Evolutionary conservation across 2,888 invertebrate species (phyloP).

Genomic region (Pegoplata infirma): DNA sequence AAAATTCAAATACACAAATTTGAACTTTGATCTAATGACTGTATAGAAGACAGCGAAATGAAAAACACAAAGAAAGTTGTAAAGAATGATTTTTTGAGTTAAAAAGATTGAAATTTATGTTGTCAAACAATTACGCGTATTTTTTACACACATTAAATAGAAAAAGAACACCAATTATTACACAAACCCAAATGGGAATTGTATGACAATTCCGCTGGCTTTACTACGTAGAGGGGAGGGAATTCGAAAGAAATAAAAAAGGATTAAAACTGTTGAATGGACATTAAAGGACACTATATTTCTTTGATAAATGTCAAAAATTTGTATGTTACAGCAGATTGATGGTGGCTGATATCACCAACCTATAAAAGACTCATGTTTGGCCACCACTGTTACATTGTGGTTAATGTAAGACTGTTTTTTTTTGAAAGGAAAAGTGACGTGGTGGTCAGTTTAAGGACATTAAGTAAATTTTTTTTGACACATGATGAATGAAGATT

Average conservation of each 20-base stretch:
- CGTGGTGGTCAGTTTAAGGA: conserved; percentile 34
- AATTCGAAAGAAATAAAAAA: conserved; percentile 8
- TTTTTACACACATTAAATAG: conserved; percentile 31
- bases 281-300: conserved; percentile 40
- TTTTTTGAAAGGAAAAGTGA: conserved; percentile 7
- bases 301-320: conserved; percentile 57
- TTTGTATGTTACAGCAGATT: conserved; percentile 57
- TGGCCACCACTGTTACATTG: conserved; percentile 46
- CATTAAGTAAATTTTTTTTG: conserved; percentile 58
- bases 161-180: conserved; percentile 27
- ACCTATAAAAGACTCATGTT: conserved; percentile 18
- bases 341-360: conserved; percentile 44
- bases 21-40: conserved; percentile 57
- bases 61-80: conserved; percentile 32
- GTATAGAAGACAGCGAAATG: conserved; percentile 5
- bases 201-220: background rate
- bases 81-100: conserved; percentile 17
- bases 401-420: conserved; percentile 49
- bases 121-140: conserved; percentile 47
- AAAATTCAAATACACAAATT: conserved; percentile 61
- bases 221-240: background rate
- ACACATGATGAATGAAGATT: conserved; percentile 50
- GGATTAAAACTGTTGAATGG: conserved; percentile 48
- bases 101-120: conserved; percentile 46
- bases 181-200: conserved; percentile 31